Base-by-base conservation (phyloP, 2,888 invertebrate genomes). In the Acheta domesticus region DNA sequence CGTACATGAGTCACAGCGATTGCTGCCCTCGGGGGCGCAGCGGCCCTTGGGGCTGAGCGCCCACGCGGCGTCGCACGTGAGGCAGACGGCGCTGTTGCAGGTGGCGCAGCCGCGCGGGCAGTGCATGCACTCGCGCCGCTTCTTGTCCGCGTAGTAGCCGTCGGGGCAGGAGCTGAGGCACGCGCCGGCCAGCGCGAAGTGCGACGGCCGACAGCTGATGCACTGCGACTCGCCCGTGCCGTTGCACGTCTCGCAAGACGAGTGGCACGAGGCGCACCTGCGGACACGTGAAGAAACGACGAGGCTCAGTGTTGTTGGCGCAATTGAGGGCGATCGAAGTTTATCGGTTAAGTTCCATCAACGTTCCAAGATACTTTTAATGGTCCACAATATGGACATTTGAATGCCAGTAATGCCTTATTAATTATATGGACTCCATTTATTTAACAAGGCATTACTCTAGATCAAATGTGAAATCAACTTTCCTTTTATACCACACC, bases 51-150 rank as follows among this genome's bases (percentile, higher is more conserved):
- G 92, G 86, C 92, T 94, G 79, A 94, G 87, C 82, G 90, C 92
- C 94, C 94, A 95, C 83, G 92, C 92, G 1, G 90, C 86, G 82
- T 91, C 89, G 86, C 96, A 96, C 21, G 92, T 90, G 77, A 92
- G 89, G 86, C 96, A 96, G 23, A 91, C 91, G 83, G 91, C 90
- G 82, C 91, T 92, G 80, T 90, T 90, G 86, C 96, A 96, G 78
- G 92, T 91, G 75, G 90, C 89, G 86, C 96, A 96, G 76, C 95
- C 95, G 0, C 91, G 90, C 1, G 93, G 92, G 86, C 96, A 96
- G 82, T 90, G 90, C 83, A 94, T 89, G 86, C 96, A 96, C 86
- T 95, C 95, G 83, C 92, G 91, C 80, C 94, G 91, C 84, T 93
- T 93, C 84, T 92, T 92, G 85, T 95, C 94, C 14, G 92, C 91